phyloP scores from a whole-genome alignment of 2,113 vertebrate species.

The Anoplopoma fimbria region DNA sequence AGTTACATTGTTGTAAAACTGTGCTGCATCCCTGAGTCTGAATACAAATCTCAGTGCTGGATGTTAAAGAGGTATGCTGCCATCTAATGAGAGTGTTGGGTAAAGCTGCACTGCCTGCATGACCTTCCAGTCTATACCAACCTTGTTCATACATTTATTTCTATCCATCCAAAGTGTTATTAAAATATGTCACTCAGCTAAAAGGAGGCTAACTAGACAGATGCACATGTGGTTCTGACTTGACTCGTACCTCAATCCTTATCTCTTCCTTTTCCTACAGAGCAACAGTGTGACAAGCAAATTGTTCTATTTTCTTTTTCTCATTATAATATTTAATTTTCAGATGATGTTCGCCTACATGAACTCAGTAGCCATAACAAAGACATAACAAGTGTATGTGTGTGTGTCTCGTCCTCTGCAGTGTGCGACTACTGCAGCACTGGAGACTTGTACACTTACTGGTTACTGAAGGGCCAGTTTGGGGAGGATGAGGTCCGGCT shows the following conservation, averaged over 20 bases:
- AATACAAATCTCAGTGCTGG: not conserved
- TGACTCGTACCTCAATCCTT: not conserved
- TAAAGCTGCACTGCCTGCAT: constrained; percentile 29
- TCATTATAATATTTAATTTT: constrained; percentile 16
- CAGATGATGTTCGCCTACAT: not conserved
- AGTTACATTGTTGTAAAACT: not conserved
- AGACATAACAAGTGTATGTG: not conserved
- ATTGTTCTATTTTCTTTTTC: not conserved
- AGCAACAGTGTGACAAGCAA: constrained; percentile 10
- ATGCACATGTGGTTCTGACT: constrained; percentile 9
- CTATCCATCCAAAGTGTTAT: not conserved
- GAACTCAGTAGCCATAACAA: not conserved
- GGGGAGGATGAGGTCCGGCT: constrained; percentile 86
- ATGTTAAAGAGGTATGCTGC: constrained; percentile 38
- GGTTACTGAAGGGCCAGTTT: constrained; percentile 84
- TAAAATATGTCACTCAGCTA: not conserved
- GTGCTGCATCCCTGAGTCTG: not conserved
- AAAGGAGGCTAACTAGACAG: not conserved
- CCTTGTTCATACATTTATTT: not conserved
- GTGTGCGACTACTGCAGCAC: constrained; percentile 91
- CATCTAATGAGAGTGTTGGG: constrained; percentile 52
- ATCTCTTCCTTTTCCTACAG: constrained; percentile 2
- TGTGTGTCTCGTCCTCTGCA: constrained; percentile 69
- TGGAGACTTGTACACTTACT: constrained; percentile 89
- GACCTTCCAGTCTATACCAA: not conserved